Evolutionary conservation across 2,888 invertebrate species (phyloP), one percentile per base, ranked within the genome.

Genomic region (Acronicta psi): DNA sequence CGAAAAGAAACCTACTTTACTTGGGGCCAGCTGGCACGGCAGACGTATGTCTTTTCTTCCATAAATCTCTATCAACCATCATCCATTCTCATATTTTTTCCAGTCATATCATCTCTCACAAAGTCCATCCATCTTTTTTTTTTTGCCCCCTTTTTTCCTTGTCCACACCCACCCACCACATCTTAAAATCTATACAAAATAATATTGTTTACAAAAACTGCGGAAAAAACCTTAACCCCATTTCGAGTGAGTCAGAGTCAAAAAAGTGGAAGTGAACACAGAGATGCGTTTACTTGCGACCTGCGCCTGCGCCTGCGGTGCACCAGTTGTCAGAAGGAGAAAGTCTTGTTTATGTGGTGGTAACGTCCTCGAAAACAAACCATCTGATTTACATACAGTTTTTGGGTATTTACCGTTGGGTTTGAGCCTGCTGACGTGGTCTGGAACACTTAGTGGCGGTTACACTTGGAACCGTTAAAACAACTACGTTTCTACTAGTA

Each of bases 271-370:
- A 67, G 65, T 65, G 55, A 66, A 45, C 41, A 46, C 37, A 47
- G 34, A 54, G 42, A 56, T 52, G 36, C 45, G 49, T 45, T 54
- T 23, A 42, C 46, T 11, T 38, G 20, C 10, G 29, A 5, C 2
- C 3, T 4, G 20, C 5, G n/a, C 20, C 3, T 4, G 20, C 20
- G 29, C 3, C 11, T 25, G 13, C 37, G 11, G 25, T 46, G 57
- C 53, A 63, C 58, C 58, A 52, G 60, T 59, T 51, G 46, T 36
- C 61, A 17, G 13, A 8, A 23, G 38, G 75, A 68, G 72, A 73
- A 73, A 75, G 75, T 64, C 54, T 54, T 69, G 63, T 71, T 68
- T 75, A 57, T 71, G 63, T 55, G 68, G 7, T 43, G 43, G 55
- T 41, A 45, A 42, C 52, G 68, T 63, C 59, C 72, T 68, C 60